phyloP scores from a whole-genome alignment of 2,797 vertebrate genomes.

The Florisuga fusca region DNA sequence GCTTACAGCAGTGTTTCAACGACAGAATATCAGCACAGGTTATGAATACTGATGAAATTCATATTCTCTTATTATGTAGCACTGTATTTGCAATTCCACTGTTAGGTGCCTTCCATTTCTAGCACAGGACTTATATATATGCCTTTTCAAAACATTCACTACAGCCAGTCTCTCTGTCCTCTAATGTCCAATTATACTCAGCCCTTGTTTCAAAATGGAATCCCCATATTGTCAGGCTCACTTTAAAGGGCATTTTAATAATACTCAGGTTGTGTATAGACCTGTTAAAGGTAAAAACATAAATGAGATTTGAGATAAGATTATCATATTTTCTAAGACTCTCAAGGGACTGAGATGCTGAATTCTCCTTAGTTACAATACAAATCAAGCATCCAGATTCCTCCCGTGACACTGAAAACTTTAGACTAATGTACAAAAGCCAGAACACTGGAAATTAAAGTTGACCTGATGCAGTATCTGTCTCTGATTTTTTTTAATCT shows the following conservation, averaged over 20 bases:
- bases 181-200: conserved; percentile 11
- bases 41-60: conserved; percentile 66
- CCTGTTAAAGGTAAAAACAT: conserved; percentile 14
- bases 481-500: not conserved
- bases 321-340: conserved; percentile 29
- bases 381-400: conserved; percentile 19
- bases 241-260: conserved; percentile 42
- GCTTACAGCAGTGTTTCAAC: not conserved
- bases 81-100: not conserved
- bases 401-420: not conserved
- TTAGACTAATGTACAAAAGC: not conserved
- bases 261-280: not conserved
- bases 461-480: not conserved
- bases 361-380: conserved; percentile 1
- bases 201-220: conserved; percentile 11
- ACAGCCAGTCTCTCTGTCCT: not conserved
- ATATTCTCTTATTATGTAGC: not conserved
- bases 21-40: conserved; percentile 32
- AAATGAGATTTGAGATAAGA: conserved; percentile 24
- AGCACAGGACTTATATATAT: not conserved
- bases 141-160: conserved; percentile 2
- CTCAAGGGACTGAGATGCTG: not conserved
- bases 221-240: conserved; percentile 7
- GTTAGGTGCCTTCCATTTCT: not conserved
- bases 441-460: conserved; percentile 1